These are phyloP conservation scores for Halictus rubicundus DNA, from an alignment of 1,140 invertebrate species.

Conservation along the genomic window DNA sequence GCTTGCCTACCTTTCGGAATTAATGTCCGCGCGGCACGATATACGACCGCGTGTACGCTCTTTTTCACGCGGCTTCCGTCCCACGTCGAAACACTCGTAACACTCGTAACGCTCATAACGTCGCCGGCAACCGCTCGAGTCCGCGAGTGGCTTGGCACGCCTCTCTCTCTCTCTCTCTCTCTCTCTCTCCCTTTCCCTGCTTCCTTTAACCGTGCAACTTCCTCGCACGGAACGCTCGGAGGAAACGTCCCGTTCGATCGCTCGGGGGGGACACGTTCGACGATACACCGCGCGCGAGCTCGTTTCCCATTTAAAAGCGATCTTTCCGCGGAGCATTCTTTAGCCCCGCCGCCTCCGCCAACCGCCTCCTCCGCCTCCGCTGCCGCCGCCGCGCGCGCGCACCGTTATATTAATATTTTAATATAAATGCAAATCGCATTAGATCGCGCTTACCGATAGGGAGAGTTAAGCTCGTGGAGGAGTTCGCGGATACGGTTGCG, in stretches of 20 bases:
- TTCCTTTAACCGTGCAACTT: too few relatives aligned
- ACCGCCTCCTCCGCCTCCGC: background rate
- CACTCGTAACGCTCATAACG: background rate
- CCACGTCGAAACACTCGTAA: slow-evolving; percentile 8
- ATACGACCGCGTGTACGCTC: slow-evolving; percentile 47
- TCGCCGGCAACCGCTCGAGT: slow-evolving; percentile 11
- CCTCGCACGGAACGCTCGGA: too few relatives aligned
- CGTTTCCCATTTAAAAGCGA: slow-evolving; percentile 72
- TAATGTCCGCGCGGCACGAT: slow-evolving; percentile 61
- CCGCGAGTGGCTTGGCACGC: slow-evolving; percentile 23
- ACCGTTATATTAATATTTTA: slow-evolving; percentile 75
- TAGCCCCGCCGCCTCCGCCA: background rate
- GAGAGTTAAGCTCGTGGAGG: slow-evolving; percentile 49
- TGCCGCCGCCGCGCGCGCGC: slow-evolving; percentile 7
- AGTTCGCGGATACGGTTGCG: slow-evolving; percentile 7
- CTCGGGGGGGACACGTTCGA: background rate
- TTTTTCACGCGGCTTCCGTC: slow-evolving; percentile 48
- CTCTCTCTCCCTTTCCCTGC: slow-evolving; percentile 30
- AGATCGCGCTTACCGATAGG: slow-evolving; percentile 74
- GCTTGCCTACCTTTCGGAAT: slow-evolving; percentile 44
- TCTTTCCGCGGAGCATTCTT: slow-evolving; percentile 63
- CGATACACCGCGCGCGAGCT: slow-evolving; percentile 64
- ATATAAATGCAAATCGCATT: slow-evolving; percentile 76
- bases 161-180: slow-evolving; percentile 37
- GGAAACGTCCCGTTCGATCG: too few relatives aligned